phyloP scores from a whole-genome alignment of 2,888 invertebrate species.

The Polydrusus cervinus region DNA sequence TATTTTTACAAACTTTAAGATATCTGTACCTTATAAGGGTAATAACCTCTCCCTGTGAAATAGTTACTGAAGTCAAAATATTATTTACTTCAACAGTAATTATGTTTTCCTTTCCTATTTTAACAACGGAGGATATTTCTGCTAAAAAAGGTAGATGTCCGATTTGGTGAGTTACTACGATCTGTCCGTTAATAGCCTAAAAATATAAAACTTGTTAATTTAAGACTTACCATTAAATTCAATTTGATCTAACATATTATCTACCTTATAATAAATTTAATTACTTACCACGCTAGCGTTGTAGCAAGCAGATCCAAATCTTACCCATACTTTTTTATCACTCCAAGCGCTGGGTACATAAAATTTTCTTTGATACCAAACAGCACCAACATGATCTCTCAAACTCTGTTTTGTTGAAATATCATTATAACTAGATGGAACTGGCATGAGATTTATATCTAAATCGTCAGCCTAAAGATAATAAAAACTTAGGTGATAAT shows the following conservation, averaged over 20 bases:
- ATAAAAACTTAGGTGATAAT: too few species aligned
- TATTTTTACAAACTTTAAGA: neutral
- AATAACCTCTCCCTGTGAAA: constrained; percentile 86
- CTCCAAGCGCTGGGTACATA: constrained; percentile 85
- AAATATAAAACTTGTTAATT: constrained; percentile 20
- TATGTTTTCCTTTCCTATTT: constrained; percentile 81
- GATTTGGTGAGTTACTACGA: constrained; percentile 87
- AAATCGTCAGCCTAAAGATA: constrained; percentile 53
- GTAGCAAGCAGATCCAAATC: constrained; percentile 95
- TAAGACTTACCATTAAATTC: neutral
- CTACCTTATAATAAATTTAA: neutral
- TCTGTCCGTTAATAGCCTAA: constrained; percentile 91
- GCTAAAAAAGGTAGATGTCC: constrained; percentile 96
- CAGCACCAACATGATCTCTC: constrained; percentile 94
- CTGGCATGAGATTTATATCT: constrained; percentile 89
- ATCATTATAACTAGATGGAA: constrained; percentile 96
- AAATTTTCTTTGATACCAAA: constrained; percentile 94
- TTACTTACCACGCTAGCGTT: constrained; percentile 87
- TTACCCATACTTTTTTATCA: constrained; percentile 82
- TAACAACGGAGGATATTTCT: constrained; percentile 83
- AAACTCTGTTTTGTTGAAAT: constrained; percentile 84
- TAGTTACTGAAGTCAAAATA: constrained; percentile 85
- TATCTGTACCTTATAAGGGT: constrained; percentile 34
- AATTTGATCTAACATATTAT: neutral
- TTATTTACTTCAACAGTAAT: constrained; percentile 97